Evolutionary conservation across 2,888 invertebrate genomes (phyloP), one percentile per base, ranked within the genome.

Genomic region (Dexiosoma caninum): DNA sequence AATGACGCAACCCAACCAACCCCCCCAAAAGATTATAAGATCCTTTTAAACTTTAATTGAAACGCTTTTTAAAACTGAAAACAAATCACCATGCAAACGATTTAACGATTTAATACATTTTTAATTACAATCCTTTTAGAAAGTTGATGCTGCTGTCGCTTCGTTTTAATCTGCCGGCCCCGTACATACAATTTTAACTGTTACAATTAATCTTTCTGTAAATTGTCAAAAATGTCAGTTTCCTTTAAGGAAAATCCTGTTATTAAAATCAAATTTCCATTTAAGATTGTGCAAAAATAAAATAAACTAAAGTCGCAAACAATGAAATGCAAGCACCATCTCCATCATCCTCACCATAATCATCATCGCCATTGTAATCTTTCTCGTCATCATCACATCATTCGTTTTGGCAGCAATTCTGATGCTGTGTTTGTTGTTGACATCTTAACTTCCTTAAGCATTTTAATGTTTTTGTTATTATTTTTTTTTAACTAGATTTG

Each of bases 261-360:
- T 67, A 77, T 81, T 72, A 77, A 69, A 81, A 81, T 72, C 77
- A 77, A 77, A 77, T 81, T 77, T 69, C 77, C 72, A 76, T 72
- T 69, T 64, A 74, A 66, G 62, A 76, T 76, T 80, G 37, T 37
- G 59, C 35, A 59, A 59, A 16, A 46, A 49, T 35, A 35, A 35
- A 6, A 14, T 69, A 27, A 67, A 70, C 55, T 46, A 19, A 51
- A 62, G 46, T 30, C 32, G 30, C 32, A 44, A 75, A 23, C 49
- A 14, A 64, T 57, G 49, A 64, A 77, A 42, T 62, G 16, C n/a
- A 62, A 32, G 14, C 21, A 60, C 16, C 9, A 35, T 30, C 59
- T 23, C 4, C 69, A 69, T 35, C 12, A 2, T 12, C 10, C 14
- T 14, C 69, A 57, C 44, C 32, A 55, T 14, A 32, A 37, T 49